Base-by-base conservation (phyloP, 1,140 invertebrate species). In the Drosophila repletoides region DNA sequence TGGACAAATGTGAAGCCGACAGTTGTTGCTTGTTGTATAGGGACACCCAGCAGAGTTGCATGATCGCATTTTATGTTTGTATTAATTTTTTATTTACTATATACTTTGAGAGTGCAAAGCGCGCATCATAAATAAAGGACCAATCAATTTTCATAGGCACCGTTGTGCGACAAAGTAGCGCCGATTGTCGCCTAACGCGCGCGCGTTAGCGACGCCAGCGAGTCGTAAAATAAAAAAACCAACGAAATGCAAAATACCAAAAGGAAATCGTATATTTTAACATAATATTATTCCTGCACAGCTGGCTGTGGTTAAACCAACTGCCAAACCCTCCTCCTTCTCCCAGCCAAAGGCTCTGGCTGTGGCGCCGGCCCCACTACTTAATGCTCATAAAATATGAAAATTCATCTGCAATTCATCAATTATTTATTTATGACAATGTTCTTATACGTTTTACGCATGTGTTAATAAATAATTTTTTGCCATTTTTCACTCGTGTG, bases 51-150 rank as follows among this genome's bases (percentile, higher is more conserved):
- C 53, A 41, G 49, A 66, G 74, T 74, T 83, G 79, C 79, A n/a
- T 84, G 80, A 86, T 86, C 86, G 79, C 80, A 84, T 84, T 84
- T 84, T 80, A 84, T 84, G 79, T 86, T 86, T 75, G 67, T 56
- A 71, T 84, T 84, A 84, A 84, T 84, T 84, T 84, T 84, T 84
- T 84, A 84, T 86, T n/a, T n/a, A n/a, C n/a, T n/a, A 75, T 79
- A 70, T 83, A 84, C 80, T 83, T 75, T 72, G 61, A 55, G 51
- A 79, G 75, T 67, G 71, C 58, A 63, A 43, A 45, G n/a, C 49
- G 7, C 38, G 26, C 51, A 41, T 52, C 76, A 84, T 84, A 84
- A 84, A 84, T 84, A 84, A 84, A 56, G 67, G 71, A 86, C 80
- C 71, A 84, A 86, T 86, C 80, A 86, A 86, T 86, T 86, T 86